These are phyloP conservation scores for Zaprionus gabonicus DNA, from an alignment of 1,140 invertebrate species.

Conservation along the genomic window DNA sequence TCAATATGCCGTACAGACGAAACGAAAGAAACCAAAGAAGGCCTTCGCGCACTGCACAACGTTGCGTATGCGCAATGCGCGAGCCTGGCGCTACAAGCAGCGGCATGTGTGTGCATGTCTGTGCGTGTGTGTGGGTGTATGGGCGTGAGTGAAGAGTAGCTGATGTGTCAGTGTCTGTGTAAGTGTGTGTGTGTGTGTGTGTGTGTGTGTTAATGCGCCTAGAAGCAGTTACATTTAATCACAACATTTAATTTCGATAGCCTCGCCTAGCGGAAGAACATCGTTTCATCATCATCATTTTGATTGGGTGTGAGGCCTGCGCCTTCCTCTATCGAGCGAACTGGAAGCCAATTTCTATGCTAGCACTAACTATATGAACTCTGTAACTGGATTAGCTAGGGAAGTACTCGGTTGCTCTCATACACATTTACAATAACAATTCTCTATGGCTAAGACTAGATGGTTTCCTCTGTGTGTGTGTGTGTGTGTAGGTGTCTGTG, in stretches of 20 bases:
- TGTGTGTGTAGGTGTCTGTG: conserved; percentile 32
- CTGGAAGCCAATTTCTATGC: conserved; percentile 48
- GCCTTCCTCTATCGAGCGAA: conserved; percentile 21
- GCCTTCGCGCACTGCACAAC: conserved; percentile 37
- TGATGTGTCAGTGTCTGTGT: conserved; percentile 33
- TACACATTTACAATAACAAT: conserved; percentile 55
- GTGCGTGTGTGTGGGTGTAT: conserved; percentile 32
- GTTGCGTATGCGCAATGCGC: conserved; percentile 66
- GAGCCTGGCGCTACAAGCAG: conserved; percentile 37
- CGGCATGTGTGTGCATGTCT: conserved; percentile 42
- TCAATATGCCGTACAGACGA: conserved; percentile 53
- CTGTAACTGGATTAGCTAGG: conserved; percentile 40
- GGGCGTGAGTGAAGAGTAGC: conserved; percentile 1
- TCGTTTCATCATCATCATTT: conserved; percentile 18
- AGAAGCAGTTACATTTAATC: conserved; percentile 75
- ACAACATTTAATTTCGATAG: conserved; percentile 75
- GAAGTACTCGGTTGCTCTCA: conserved; percentile 61
- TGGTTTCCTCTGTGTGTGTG: conserved; percentile 47
- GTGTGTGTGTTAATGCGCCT: conserved; percentile 56
- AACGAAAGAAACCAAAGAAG: neutral
- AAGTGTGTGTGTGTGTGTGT: conserved; percentile 22
- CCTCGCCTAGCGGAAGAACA: conserved; percentile 39
- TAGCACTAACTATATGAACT: conserved; percentile 51
- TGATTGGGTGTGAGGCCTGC: conserved; percentile 23
- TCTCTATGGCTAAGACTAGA: conserved; percentile 53